Percentiles rank a stretch among this genome's conserved stretches.
These are phyloP conservation scores for Falco novaeseelandiae DNA, from an alignment of 2,797 vertebrate genomes.

Conservation along the genomic window DNA sequence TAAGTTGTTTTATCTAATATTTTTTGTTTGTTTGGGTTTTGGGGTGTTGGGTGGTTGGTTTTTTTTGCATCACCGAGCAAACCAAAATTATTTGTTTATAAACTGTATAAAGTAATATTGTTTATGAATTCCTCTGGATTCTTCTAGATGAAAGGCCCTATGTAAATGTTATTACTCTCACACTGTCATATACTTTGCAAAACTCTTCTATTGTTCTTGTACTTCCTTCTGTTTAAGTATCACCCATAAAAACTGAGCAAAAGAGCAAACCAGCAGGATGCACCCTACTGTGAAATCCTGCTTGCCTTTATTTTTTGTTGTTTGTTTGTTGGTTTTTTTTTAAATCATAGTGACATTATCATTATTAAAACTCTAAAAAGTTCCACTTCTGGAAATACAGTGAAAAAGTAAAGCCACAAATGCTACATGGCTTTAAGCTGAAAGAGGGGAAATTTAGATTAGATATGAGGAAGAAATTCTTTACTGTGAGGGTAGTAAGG, in stretches of 20 bases:
- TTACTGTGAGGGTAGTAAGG: neutral
- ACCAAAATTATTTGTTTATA: constrained; percentile 64
- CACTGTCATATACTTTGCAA: constrained; percentile 36
- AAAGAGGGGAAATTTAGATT: neutral
- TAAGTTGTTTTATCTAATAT: constrained; percentile 46
- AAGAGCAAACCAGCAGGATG: neutral
- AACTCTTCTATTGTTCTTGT: constrained; percentile 62
- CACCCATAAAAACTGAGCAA: neutral
- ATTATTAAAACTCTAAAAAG: neutral
- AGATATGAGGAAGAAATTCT: neutral
- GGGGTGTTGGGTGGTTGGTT: too few relatives aligned
- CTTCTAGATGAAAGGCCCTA: constrained; percentile 59
- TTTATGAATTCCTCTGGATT: constrained; percentile 69
- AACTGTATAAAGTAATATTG: constrained; percentile 55
- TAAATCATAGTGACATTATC: neutral
- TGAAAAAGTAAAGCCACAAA: neutral
- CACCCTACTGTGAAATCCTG: neutral
- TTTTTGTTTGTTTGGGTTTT: constrained; percentile 12
- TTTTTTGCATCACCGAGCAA: neutral
- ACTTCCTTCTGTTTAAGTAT: constrained; percentile 56
- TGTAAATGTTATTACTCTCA: constrained; percentile 58
- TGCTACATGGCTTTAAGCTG: neutral
- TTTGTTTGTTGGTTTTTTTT: neutral
- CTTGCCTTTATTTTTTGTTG: neutral
- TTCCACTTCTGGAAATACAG: neutral